Evolutionary conservation across 2,888 invertebrate genomes (phyloP), one percentile per base, ranked within the genome.

Genomic region (Bugula neritina): DNA sequence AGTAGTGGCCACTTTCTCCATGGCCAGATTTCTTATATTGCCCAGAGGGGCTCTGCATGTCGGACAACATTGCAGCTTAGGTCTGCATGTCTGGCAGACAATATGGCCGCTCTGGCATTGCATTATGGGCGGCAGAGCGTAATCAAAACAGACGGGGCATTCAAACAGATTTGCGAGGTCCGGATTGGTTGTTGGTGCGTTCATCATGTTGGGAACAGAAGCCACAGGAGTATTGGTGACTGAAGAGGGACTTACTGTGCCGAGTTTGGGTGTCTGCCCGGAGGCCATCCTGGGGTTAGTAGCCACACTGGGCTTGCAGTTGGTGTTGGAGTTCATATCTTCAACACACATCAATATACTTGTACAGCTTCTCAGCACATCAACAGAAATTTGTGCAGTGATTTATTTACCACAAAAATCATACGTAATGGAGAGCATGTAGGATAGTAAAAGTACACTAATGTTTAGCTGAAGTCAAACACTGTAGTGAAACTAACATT

Each of bases 1-100:
- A 79, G 95, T 97, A 79, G 93, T 92, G 55, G 99, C 99, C 54
- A 99, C 96, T 85, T 99, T 99, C 84, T 99, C 99, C 96, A 99
- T 97, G 43, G 97, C 98, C 82, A 99, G 88, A 86, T 99, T 99
- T 76, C 99, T 89, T 79, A 99, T 99, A 85, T 97, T 97, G 73
- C 87, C 88, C 82, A 98, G 87, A 52, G 96, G 94, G 74, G 98
- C 98, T 75, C 99, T 90, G 84, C 98, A 99, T 74, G 97, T 98
- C 63, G 99, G 99, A 86, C 99, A 99, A 85, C 94, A 94, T 76
- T 92, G 92, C 75, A 99, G 88, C 86, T 98, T 99, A 72, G 96
- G 95, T 75, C 98, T 89, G 86, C 99, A 99, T 83, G 91, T 92
- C 75, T 95, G 93, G 87, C 99, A 99, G 74, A 99, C 96, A 81